A percentile compares a stretch with the other conserved stretches of the same genome.
Evolutionary conservation across 2,113 vertebrate genomes (phyloP).

Genomic region (Nematolebias whitei): DNA sequence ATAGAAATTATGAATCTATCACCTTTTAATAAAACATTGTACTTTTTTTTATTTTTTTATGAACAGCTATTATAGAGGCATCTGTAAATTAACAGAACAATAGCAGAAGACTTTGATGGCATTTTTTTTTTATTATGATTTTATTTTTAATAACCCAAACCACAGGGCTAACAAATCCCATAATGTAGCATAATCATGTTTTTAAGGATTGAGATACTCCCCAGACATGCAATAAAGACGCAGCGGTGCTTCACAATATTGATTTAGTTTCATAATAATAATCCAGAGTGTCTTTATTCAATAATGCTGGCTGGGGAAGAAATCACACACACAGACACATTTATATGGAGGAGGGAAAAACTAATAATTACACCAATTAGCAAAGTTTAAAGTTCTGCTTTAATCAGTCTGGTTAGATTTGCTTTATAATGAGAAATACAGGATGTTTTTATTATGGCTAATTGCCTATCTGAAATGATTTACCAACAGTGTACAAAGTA

Average conservation of each 20-base stretch:
- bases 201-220: slow-evolving; percentile 56
- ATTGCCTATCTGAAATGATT: slow-evolving; percentile 92
- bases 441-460: slow-evolving; percentile 84
- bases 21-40: slow-evolving; percentile 24
- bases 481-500: slow-evolving; percentile 75
- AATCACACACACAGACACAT: slow-evolving; percentile 38
- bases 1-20: neutral
- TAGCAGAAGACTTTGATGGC: slow-evolving; percentile 43
- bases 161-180: slow-evolving; percentile 51
- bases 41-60: slow-evolving; percentile 31
- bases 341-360: slow-evolving; percentile 46
- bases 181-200: slow-evolving; percentile 10
- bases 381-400: slow-evolving; percentile 81
- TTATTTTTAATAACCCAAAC: slow-evolving; percentile 47
- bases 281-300: slow-evolving; percentile 69
- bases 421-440: slow-evolving; percentile 80
- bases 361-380: slow-evolving; percentile 86
- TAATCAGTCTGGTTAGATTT: slow-evolving; percentile 89
- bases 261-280: slow-evolving; percentile 74
- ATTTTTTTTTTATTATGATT: slow-evolving; percentile 23
- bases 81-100: slow-evolving; percentile 53
- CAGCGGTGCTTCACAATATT: slow-evolving; percentile 72
- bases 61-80: slow-evolving; percentile 44
- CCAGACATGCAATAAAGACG: slow-evolving; percentile 67
- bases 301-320: slow-evolving; percentile 47